Conservation (phyloP, 2,113 vertebrate species). For the Diglossa brunneiventris region DNA sequence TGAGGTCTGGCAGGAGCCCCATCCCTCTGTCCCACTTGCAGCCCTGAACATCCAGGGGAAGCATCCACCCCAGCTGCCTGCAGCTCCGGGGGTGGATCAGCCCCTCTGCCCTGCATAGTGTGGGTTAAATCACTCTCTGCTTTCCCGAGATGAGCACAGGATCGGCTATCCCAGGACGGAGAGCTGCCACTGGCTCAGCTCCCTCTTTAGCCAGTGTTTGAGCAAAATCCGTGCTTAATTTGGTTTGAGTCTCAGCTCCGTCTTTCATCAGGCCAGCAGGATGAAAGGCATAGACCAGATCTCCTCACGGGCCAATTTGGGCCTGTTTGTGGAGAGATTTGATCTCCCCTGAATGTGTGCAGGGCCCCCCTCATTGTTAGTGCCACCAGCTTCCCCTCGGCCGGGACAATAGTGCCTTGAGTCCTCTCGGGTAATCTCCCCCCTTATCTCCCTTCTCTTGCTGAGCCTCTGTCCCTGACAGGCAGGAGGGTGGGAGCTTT, state of each 20-base stretch:
- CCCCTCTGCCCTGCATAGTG: accelerated
- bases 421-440: not conserved
- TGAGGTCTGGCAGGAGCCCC: not conserved
- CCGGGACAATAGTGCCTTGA: constrained; percentile 34
- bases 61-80: not conserved
- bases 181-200: not conserved
- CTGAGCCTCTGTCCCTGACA: not conserved
- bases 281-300: not conserved
- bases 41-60: not conserved
- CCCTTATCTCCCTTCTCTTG: constrained; percentile 49
- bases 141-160: not conserved
- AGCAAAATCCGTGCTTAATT: not conserved
- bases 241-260: not conserved
- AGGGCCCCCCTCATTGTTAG: not conserved
- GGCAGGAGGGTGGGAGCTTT: not conserved
- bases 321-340: constrained; percentile 36
- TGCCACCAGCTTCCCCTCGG: not conserved
- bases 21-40: not conserved
- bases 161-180: accelerated
- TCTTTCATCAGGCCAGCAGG: not conserved
- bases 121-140: not conserved
- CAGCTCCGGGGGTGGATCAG: not conserved
- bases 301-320: not conserved
- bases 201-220: not conserved
- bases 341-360: not conserved